Percentiles rank a stretch among this genome's conserved stretches.
Evolutionary conservation across 2,888 invertebrate species (phyloP).

Genomic region (Dromius quadrimaculatus): DNA sequence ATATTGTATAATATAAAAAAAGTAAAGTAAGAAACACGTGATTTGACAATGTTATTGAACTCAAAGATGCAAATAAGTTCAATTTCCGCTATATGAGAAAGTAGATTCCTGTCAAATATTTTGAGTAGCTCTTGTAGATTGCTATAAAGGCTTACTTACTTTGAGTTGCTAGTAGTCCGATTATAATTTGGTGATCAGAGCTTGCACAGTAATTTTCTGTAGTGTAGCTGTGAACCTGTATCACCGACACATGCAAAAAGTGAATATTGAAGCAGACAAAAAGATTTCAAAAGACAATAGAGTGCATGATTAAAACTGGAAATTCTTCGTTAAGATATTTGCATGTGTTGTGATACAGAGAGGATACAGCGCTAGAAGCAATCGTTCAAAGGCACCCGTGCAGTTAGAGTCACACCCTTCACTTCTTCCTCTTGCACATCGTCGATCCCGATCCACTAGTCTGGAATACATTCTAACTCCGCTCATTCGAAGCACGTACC

Average conservation of each 20-base stretch:
- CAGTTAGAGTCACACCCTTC: constrained; percentile 55
- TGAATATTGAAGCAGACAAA: constrained; percentile 47
- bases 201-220: constrained; percentile 41
- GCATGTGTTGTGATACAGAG: constrained; percentile 60
- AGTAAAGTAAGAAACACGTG: too few relatives aligned
- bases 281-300: constrained; percentile 11
- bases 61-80: too few relatives aligned
- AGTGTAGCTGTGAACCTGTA: constrained; percentile 36
- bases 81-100: too few relatives aligned
- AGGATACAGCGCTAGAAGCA: constrained; percentile 60
- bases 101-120: too few relatives aligned
- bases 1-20: too few relatives aligned
- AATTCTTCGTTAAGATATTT: constrained; percentile 27
- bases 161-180: constrained; percentile 15
- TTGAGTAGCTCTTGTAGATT: constrained; percentile 41
- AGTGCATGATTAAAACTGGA: too few relatives aligned
- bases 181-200: constrained; percentile 35
- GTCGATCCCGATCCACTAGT: constrained; percentile 60
- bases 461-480: constrained; percentile 62
- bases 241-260: constrained; percentile 48
- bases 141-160: constrained; percentile 27
- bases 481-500: constrained; percentile 60
- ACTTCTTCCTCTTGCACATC: constrained; percentile 59
- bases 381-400: constrained; percentile 57
- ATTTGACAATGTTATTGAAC: too few relatives aligned